These are phyloP conservation scores for Drosophila nannoptera DNA, from an alignment of 1,140 invertebrate species.

Conservation along the genomic window DNA sequence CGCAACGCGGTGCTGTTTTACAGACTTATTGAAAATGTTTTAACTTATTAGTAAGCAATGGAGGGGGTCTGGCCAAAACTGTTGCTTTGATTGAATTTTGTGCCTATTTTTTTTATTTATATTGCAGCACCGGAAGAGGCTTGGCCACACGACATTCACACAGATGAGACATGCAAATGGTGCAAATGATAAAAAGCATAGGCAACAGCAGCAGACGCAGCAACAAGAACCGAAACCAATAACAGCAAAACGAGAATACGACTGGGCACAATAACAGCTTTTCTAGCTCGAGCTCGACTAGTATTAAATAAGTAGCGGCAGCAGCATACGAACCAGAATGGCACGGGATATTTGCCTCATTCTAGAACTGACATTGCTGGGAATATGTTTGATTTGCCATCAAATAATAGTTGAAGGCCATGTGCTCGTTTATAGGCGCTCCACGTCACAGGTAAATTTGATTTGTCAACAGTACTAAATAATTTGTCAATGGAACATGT, in stretches of 20 bases:
- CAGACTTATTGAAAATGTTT: slow-evolving; percentile 32
- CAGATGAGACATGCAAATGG: slow-evolving; percentile 71
- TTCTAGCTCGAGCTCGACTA: slow-evolving; percentile 9
- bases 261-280: slow-evolving; percentile 11
- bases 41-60: slow-evolving; percentile 60
- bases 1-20: not conserved
- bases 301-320: slow-evolving; percentile 13
- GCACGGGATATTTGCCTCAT: slow-evolving; percentile 41
- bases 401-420: slow-evolving; percentile 47
- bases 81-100: slow-evolving; percentile 45
- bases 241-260: slow-evolving; percentile 35
- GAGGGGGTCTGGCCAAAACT: slow-evolving; percentile 18
- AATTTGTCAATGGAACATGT: not conserved
- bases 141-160: slow-evolving; percentile 9
- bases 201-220: slow-evolving; percentile 47
- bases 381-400: slow-evolving; percentile 52
- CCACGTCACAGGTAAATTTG: slow-evolving; percentile 55
- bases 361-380: slow-evolving; percentile 46
- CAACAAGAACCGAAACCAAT: slow-evolving; percentile 45
- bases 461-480: not conserved
- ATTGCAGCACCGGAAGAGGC: slow-evolving; percentile 24
- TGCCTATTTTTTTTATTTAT: slow-evolving; percentile 23
- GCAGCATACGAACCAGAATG: slow-evolving; percentile 37
- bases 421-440: slow-evolving; percentile 61
- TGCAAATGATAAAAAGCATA: slow-evolving; percentile 53